phyloP scores from a whole-genome alignment of 2,888 invertebrate species.

The Stenurella melanura region DNA sequence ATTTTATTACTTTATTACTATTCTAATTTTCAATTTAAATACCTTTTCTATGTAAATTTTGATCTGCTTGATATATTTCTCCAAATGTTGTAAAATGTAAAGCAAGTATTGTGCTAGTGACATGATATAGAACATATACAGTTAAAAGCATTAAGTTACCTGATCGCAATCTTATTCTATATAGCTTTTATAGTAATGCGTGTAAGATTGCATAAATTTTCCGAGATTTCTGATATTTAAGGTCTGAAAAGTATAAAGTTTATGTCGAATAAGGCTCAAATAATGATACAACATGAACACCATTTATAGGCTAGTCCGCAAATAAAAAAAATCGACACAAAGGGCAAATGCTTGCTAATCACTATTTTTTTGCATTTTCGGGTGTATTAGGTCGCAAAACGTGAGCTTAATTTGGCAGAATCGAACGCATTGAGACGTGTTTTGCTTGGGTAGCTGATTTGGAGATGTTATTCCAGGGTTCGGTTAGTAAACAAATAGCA shows the following conservation, averaged over 20 bases:
- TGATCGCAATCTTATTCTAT: conserved; percentile 48
- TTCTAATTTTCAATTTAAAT: conserved; percentile 72
- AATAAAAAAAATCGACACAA: no score
- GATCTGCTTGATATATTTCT: conserved; percentile 68
- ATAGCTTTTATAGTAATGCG: conserved; percentile 63
- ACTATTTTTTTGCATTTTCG: no score
- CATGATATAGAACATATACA: conserved; percentile 53
- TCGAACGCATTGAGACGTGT: no score
- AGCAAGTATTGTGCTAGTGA: conserved; percentile 64
- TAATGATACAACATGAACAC: conserved; percentile 32
- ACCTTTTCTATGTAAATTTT: conserved; percentile 72
- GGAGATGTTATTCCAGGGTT: no score
- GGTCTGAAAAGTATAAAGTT: conserved; percentile 32
- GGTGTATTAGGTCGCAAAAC: no score
- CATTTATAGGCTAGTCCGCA: neutral
- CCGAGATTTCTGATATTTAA: conserved; percentile 42
- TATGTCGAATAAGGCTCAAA: conserved; percentile 35
- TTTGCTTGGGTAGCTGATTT: no score
- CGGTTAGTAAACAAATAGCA: no score
- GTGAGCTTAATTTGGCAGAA: no score
- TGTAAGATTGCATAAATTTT: conserved; percentile 40
- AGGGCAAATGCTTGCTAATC: no score
- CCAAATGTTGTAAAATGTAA: conserved; percentile 69
- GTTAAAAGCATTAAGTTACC: conserved; percentile 48
- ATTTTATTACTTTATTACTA: conserved; percentile 72